A percentile compares a stretch with the other conserved stretches of the same genome.
Conservation (phyloP, 2,888 invertebrate genomes). For the Boloria euphrosyne region DNA sequence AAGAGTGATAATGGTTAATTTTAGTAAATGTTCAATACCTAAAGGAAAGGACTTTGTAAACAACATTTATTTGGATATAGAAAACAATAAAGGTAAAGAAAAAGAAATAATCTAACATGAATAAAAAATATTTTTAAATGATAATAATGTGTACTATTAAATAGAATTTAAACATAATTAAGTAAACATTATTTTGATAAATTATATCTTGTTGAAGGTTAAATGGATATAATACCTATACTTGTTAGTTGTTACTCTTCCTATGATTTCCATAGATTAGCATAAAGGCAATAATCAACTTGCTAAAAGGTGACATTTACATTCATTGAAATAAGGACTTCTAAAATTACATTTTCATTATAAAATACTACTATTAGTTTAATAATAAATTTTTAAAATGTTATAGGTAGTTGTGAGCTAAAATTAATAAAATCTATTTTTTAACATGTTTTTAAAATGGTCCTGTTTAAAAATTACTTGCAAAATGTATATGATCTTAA, state of each 20-base stretch:
- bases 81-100: constrained; percentile 65
- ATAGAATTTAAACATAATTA: too few relatives aligned
- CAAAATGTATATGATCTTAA: background rate
- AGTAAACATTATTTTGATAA: background rate
- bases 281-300: constrained; percentile 11
- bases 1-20: constrained; percentile 76
- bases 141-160: too few relatives aligned
- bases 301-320: too few relatives aligned
- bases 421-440: too few relatives aligned
- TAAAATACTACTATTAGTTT: too few relatives aligned
- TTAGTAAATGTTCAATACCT: constrained; percentile 58
- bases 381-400: too few relatives aligned
- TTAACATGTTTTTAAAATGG: too few relatives aligned
- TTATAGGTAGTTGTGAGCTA: too few relatives aligned
- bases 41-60: constrained; percentile 66
- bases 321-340: too few relatives aligned
- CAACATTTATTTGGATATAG: constrained; percentile 70
- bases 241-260: background rate
- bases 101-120: background rate
- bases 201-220: background rate
- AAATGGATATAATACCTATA: background rate
- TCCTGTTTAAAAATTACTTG: background rate
- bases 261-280: constrained; percentile 6
- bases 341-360: too few relatives aligned
- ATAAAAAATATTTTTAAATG: background rate